These are phyloP conservation scores for Apamea crenata DNA, from an alignment of 2,888 invertebrate genomes.

Conservation along the genomic window DNA sequence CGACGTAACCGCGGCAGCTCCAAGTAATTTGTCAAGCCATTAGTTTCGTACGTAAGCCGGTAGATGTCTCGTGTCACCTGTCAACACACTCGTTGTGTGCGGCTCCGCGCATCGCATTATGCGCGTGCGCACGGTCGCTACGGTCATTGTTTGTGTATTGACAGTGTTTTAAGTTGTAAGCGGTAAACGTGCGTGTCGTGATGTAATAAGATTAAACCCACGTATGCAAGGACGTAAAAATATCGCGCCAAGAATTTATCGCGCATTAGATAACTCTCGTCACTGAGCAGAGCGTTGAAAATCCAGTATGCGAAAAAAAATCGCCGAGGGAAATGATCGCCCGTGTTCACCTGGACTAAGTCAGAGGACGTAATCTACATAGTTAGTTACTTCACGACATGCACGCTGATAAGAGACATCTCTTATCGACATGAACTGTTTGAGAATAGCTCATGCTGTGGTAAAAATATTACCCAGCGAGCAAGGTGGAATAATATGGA, in stretches of 20 bases:
- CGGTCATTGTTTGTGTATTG: constrained; percentile 66
- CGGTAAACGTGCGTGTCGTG: not conserved
- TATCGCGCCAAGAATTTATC: no score
- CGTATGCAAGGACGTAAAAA: not conserved
- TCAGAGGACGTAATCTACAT: no score
- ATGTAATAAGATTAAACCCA: not conserved
- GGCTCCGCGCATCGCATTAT: constrained; percentile 56
- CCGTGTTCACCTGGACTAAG: no score
- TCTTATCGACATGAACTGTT: no score
- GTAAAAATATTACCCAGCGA: not conserved
- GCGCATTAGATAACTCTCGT: no score
- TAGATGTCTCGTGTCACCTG: constrained; percentile 60
- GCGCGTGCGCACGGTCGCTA: constrained; percentile 68
- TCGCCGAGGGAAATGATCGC: no score
- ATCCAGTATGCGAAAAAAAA: no score
- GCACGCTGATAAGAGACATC: no score
- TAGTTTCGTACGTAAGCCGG: constrained; percentile 45
- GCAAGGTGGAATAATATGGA: not conserved
- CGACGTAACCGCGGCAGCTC: constrained; percentile 25
- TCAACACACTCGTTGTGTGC: constrained; percentile 68
- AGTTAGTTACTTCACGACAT: no score
- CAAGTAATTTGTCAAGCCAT: constrained; percentile 46
- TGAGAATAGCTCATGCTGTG: not conserved
- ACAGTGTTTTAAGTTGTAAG: constrained; percentile 29
- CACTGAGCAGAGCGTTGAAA: no score